Evolutionary conservation across 2,797 vertebrate species (phyloP), one percentile per base, ranked within the genome.

Genomic region (Peromyscus aztecus): DNA sequence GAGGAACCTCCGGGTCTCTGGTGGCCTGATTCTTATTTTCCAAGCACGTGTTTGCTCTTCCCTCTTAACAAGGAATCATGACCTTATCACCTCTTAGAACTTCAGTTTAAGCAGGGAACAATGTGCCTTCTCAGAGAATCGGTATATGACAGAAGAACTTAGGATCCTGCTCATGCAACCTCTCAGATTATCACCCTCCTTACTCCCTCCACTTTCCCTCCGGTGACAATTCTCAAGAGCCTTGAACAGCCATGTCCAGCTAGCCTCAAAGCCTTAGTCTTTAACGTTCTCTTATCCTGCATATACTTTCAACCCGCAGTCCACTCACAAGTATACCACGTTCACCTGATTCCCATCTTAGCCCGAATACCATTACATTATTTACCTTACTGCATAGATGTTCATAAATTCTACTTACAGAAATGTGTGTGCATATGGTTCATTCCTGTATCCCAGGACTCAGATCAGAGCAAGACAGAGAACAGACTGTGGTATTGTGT

Each of bases 21-120:
- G n/a, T 55, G 71, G 4, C 27, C 34, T 63, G 52, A 34, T 95
- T 85, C 76, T 92, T 73, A 27, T 81, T 83, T 94, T 85, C 29
- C 59, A 31, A 63, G 73, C 24, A 49, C 52, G 0, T 78, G 46
- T 85, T 94, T 94, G 29, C 2, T 76, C 17, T n/a, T 27, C 24
- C 75, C 76, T 29, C 27, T 92, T 82, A 75, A 57, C 46, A 84
- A 21, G 65, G 19, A 82, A 86, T 85, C 55, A 16, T 83, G 61
- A 85, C 46, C 46, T 76, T 84, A 84, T 52, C 13, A 80, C n/a
- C 24, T 83, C 80, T 67, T 67, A 94, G 83, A 92, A 94, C 24
- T 82, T 88, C 6, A 80, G 46, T 57, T 57, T 65, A 89, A 85
- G 27, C 87, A 95, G 92, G n/a, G n/a, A 89, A 83, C 9, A 94